These are phyloP conservation scores for Tromatobia lineatoria DNA, from an alignment of 2,888 invertebrate species.

Conservation along the genomic window DNA sequence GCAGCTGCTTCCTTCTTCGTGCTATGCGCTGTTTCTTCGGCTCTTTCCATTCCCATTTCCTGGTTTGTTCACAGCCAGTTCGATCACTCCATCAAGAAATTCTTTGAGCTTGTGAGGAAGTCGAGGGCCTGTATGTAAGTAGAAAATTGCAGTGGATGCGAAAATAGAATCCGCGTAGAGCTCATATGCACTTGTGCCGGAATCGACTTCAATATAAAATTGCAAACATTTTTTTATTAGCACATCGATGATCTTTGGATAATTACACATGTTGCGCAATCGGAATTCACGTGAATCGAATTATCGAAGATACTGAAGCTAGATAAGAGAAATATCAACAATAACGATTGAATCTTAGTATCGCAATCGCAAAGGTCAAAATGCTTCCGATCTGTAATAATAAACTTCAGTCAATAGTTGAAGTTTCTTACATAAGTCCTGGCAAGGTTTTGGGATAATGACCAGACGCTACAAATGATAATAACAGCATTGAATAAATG, in stretches of 20 bases:
- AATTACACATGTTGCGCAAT: background rate
- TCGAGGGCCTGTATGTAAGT: background rate
- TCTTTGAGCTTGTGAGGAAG: background rate
- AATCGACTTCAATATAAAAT: background rate
- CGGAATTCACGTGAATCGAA: background rate
- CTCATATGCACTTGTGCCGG: background rate
- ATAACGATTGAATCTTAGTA: too few species aligned
- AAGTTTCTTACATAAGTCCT: background rate
- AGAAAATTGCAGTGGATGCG: conserved; percentile 3
- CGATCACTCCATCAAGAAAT: conserved; percentile 21
- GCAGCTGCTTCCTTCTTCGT: conserved; percentile 42
- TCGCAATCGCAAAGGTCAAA: too few species aligned
- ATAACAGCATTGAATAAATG: background rate
- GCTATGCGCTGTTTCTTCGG: conserved; percentile 19
- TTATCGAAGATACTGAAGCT: too few species aligned
- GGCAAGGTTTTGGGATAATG: background rate
- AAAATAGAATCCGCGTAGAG: background rate
- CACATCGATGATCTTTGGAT: background rate
- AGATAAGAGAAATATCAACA: too few species aligned
- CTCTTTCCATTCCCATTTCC: conserved; percentile 40
- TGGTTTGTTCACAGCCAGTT: conserved; percentile 15
- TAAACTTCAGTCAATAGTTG: background rate
- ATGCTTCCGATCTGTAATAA: too few species aligned
- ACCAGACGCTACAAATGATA: background rate
- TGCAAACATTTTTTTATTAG: background rate